Percentiles rank a stretch among this genome's conserved stretches.
Evolutionary conservation across 2,113 vertebrate species (phyloP).

Genomic region (Petrocephalus zakoni): DNA sequence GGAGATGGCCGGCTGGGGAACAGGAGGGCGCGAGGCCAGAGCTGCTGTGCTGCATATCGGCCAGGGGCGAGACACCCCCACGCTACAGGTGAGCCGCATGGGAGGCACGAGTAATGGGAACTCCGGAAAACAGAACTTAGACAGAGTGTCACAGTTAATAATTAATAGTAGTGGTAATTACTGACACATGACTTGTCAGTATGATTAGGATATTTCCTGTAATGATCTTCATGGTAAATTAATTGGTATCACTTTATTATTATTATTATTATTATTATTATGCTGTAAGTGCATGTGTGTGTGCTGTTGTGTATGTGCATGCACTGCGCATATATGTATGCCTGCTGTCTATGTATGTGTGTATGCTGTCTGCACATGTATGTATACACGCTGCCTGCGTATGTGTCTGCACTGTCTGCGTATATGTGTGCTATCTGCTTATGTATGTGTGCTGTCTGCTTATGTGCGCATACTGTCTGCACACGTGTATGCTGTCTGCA

Average conservation of each 20-base stretch:
- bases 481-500: constrained; percentile 36
- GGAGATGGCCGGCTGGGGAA: constrained; percentile 46
- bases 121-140: not conserved
- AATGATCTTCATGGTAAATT: not conserved
- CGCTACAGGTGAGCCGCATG: constrained; percentile 44
- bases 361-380: not conserved
- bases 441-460: not conserved
- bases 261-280: not conserved
- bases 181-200: not conserved
- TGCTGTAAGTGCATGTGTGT: too few relatives aligned
- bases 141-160: not conserved
- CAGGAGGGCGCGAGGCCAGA: constrained; percentile 44
- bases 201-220: not conserved
- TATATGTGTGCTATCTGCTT: too few relatives aligned
- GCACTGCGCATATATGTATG: too few relatives aligned
- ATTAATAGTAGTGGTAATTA: not conserved
- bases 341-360: constrained; percentile 33
- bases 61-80: constrained; percentile 30
- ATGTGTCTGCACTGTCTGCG: too few relatives aligned
- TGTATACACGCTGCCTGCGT: not conserved
- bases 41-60: constrained; percentile 44
- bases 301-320: not conserved
- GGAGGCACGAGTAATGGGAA: not conserved
- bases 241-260: not conserved
- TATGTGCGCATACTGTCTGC: not conserved